These are phyloP conservation scores for Chrosomus eos DNA, from an alignment of 2,797 vertebrate genomes.

Conservation along the genomic window DNA sequence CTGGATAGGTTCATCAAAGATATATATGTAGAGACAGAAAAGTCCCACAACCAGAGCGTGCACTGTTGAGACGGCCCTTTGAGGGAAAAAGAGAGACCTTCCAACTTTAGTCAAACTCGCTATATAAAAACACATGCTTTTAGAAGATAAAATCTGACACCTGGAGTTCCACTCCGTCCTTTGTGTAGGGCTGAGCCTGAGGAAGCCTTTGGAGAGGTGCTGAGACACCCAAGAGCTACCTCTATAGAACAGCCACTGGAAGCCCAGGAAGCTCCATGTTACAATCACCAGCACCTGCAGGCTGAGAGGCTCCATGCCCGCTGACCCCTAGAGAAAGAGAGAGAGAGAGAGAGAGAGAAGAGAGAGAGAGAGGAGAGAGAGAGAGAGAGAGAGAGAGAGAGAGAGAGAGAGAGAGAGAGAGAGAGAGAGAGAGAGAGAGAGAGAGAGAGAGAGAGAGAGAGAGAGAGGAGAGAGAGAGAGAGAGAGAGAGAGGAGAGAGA, in stretches of 20 bases:
- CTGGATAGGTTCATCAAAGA: conserved; percentile 81
- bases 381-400: too few relatives aligned
- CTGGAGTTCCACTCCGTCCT: conserved; percentile 90
- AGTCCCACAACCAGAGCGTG: conserved; percentile 83
- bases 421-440: too few relatives aligned
- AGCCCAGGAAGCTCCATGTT: conserved; percentile 78
- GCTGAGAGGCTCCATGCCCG: conserved; percentile 78
- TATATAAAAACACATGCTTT: conserved; percentile 2
- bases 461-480: conserved; percentile 3
- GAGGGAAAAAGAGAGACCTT: background rate
- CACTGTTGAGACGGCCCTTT: conserved; percentile 84
- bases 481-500: too few relatives aligned
- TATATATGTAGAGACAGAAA: conserved; percentile 81
- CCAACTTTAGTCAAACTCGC: background rate
- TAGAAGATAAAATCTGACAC: conserved; percentile 65
- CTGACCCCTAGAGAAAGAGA: conserved; percentile 67
- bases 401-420: conserved; percentile 6
- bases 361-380: too few relatives aligned
- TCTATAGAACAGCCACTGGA: conserved; percentile 82
- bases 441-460: too few relatives aligned
- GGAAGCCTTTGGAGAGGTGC: conserved; percentile 77
- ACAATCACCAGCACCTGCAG: conserved; percentile 65
- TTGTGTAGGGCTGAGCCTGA: conserved; percentile 75
- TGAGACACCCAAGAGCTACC: conserved; percentile 80
- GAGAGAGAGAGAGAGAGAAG: conserved; percentile 13